Conservation (phyloP, 2,888 invertebrate species). For the Epicampocera succincta region DNA sequence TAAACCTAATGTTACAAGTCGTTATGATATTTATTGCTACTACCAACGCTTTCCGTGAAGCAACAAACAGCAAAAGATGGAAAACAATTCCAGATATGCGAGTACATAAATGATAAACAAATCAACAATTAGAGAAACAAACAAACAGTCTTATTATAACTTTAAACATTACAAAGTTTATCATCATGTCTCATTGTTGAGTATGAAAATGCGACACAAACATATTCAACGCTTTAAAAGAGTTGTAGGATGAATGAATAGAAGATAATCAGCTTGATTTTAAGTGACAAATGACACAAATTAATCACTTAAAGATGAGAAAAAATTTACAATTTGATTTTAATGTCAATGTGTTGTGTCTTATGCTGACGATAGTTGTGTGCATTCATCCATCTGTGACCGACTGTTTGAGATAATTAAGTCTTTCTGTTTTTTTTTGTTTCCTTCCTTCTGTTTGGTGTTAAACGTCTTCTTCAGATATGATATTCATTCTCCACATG, state of each 20-base stretch:
- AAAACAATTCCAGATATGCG: background rate
- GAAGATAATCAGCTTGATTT: conserved; percentile 54
- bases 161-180: conserved; percentile 17
- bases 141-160: conserved; percentile 36
- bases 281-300: conserved; percentile 57
- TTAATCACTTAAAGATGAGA: conserved; percentile 57
- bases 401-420: conserved; percentile 44
- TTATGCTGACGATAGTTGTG: too few relatives aligned
- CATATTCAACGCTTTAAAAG: background rate
- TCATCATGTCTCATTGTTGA: conserved; percentile 14
- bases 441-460: conserved; percentile 1
- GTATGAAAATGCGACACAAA: background rate
- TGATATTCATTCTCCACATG: conserved; percentile 36
- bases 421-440: conserved; percentile 14
- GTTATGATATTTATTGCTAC: conserved; percentile 23
- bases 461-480: conserved; percentile 28
- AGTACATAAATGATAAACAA: conserved; percentile 16
- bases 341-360: conserved; percentile 2
- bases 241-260: conserved; percentile 18
- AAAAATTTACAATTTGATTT: conserved; percentile 28
- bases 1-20: conserved; percentile 28
- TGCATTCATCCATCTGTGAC: conserved; percentile 13
- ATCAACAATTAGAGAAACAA: conserved; percentile 3
- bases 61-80: background rate
- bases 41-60: conserved; percentile 39